These are phyloP conservation scores for Pampus argenteus DNA, from an alignment of 2,797 vertebrate genomes.

Conservation along the genomic window DNA sequence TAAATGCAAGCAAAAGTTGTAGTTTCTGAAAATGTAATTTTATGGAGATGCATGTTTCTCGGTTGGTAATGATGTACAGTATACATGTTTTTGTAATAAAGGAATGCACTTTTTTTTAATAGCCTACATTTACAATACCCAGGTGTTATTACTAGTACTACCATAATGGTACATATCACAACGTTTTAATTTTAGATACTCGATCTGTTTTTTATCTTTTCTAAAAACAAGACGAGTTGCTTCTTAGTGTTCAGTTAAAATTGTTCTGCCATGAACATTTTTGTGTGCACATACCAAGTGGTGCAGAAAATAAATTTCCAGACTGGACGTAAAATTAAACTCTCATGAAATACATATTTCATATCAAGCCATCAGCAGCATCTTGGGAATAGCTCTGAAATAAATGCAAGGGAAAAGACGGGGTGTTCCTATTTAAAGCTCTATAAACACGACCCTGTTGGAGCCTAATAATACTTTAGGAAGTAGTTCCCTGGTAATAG, in stretches of 20 bases:
- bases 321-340: conserved; percentile 72
- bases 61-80: not conserved
- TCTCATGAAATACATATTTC: conserved; percentile 77
- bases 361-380: conserved; percentile 68
- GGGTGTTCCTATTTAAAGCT: conserved; percentile 77
- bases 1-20: conserved; percentile 1
- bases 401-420: conserved; percentile 70
- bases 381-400: conserved; percentile 73
- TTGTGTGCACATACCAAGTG: conserved; percentile 36
- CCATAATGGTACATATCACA: not conserved
- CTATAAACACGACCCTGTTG: conserved; percentile 75
- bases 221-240: not conserved
- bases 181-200: not conserved
- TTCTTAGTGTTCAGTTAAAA: conserved; percentile 3
- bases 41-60: not conserved
- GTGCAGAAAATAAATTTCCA: conserved; percentile 53
- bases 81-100: not conserved
- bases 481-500: conserved; percentile 60
- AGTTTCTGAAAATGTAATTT: not conserved
- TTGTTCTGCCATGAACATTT: conserved; percentile 24
- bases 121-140: not conserved
- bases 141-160: not conserved
- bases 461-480: conserved; percentile 52
- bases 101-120: too few species aligned
- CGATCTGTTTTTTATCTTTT: not conserved